phyloP scores from a whole-genome alignment of 2,113 vertebrate genomes.

The Pristiophorus japonicus region DNA sequence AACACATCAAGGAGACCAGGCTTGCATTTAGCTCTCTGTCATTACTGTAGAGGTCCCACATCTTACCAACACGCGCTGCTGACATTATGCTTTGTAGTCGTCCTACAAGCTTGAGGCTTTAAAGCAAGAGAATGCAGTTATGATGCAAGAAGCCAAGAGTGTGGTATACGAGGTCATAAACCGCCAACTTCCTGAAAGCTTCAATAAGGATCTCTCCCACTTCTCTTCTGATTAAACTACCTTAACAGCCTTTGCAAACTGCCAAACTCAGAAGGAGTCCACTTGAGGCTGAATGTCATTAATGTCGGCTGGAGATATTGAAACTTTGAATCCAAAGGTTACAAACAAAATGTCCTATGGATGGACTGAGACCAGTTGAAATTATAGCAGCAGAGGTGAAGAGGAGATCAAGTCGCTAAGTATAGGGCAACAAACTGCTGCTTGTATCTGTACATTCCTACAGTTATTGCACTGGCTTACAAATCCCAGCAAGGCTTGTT shows the following conservation, averaged over 20 bases:
- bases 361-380: neutral
- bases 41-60: conserved; percentile 64
- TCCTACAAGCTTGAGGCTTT: neutral
- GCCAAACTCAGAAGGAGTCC: neutral
- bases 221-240: neutral
- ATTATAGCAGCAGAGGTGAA: conserved; percentile 17
- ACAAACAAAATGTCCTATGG: neutral
- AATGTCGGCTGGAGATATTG: neutral
- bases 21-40: conserved; percentile 71
- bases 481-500: neutral
- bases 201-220: neutral
- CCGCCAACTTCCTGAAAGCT: neutral
- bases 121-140: neutral
- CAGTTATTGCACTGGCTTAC: neutral
- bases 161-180: neutral
- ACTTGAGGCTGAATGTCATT: too few relatives aligned
- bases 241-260: neutral
- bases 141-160: neutral
- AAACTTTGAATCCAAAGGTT: neutral
- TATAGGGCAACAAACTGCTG: neutral
- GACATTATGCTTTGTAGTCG: neutral
- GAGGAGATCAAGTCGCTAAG: neutral
- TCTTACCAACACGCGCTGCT: conserved; percentile 41
- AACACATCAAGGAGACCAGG: conserved; percentile 89
- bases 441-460: neutral